phyloP scores from a whole-genome alignment of 2,113 vertebrate species.

The Phycodurus eques region DNA sequence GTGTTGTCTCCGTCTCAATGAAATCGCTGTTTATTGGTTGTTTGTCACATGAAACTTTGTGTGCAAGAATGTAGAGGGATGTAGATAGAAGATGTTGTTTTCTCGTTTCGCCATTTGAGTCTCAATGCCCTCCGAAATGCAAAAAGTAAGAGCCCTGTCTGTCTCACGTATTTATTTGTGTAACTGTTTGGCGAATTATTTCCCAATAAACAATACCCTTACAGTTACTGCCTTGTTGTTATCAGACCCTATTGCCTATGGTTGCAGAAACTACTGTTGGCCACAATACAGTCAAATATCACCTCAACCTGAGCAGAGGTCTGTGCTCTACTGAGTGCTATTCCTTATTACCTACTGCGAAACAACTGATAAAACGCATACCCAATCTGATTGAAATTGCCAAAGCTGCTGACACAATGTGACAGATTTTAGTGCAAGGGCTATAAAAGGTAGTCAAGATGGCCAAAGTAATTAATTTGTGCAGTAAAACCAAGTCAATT shows the following conservation, averaged over 20 bases:
- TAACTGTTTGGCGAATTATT: neutral
- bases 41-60: neutral
- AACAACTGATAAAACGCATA: neutral
- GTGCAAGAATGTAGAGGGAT: neutral
- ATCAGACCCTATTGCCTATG: neutral
- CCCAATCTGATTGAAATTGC: neutral
- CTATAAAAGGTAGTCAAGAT: neutral
- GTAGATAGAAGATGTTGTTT: neutral
- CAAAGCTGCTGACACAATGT: neutral
- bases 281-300: neutral
- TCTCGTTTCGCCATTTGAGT: neutral
- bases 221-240: neutral
- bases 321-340: neutral
- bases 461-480: neutral
- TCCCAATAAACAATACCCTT: neutral
- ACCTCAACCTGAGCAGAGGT: neutral
- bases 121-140: neutral
- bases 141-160: neutral
- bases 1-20: neutral
- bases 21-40: neutral
- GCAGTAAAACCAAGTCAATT: conserved; percentile 1
- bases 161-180: too few relatives aligned
- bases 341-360: neutral
- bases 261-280: neutral
- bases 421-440: conserved; percentile 1